Conservation (phyloP, 2,113 vertebrate species). For the Anguilla japonica region DNA sequence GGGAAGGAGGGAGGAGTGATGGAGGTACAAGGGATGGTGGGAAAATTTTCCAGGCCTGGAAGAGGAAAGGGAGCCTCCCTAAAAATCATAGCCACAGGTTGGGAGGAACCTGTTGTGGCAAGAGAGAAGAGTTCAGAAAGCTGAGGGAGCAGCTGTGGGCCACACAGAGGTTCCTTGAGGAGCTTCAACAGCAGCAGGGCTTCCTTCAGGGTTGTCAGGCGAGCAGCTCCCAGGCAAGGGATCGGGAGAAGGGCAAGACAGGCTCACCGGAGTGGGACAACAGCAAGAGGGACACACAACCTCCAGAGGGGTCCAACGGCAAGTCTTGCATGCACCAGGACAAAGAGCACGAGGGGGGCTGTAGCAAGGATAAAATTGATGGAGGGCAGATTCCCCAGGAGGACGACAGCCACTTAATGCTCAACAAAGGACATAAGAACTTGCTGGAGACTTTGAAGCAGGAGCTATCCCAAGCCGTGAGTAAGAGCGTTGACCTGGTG, state of each 20-base stretch:
- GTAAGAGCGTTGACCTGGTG: slow-evolving; percentile 79
- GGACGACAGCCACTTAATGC: slow-evolving; percentile 35
- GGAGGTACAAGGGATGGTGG: slow-evolving; percentile 46
- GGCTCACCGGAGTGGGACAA: slow-evolving; percentile 30
- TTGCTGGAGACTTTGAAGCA: slow-evolving; percentile 79
- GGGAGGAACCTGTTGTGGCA: slow-evolving; percentile 41
- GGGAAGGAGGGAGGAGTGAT: slow-evolving; percentile 50
- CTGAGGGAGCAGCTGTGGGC: slow-evolving; percentile 82
- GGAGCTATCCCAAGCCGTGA: slow-evolving; percentile 76
- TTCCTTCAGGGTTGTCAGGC: slow-evolving; percentile 71
- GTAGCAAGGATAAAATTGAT: slow-evolving; percentile 31
- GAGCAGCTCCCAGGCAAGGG: slow-evolving; percentile 37
- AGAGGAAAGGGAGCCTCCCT: slow-evolving; percentile 78
- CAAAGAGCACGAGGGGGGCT: slow-evolving; percentile 48
- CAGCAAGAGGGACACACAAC: slow-evolving; percentile 32
- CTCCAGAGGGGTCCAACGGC: neutral
- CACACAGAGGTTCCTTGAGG: slow-evolving; percentile 78
- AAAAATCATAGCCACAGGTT: slow-evolving; percentile 67
- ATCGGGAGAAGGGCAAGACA: slow-evolving; percentile 17
- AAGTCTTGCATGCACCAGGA: slow-evolving; percentile 12
- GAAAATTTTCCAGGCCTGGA: slow-evolving; percentile 67
- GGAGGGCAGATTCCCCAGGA: slow-evolving; percentile 45
- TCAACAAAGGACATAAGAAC: slow-evolving; percentile 56
- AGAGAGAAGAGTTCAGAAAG: slow-evolving; percentile 71
- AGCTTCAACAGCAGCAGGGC: slow-evolving; percentile 83